Conservation (phyloP, 2,113 vertebrate species). For the Cyphomyrus plagiostoma region DNA sequence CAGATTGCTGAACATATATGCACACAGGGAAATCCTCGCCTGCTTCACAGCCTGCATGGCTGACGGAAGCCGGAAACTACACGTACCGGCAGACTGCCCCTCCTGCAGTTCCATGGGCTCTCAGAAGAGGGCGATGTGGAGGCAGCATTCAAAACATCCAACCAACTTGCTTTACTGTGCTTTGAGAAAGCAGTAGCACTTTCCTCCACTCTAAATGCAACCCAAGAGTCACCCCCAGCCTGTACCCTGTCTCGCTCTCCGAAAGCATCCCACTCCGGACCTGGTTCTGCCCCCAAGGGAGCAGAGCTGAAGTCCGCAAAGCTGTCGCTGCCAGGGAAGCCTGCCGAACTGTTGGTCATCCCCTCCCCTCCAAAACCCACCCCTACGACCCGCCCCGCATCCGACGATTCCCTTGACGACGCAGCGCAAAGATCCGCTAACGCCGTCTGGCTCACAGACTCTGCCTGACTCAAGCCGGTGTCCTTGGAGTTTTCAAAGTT, state of each 20-base stretch:
- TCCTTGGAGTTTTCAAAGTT: slow-evolving; percentile 63
- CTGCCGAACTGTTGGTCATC: not conserved
- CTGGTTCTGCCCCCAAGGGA: slow-evolving; percentile 17
- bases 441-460: slow-evolving; percentile 31
- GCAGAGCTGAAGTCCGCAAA: slow-evolving; percentile 93
- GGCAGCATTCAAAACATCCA: slow-evolving; percentile 38
- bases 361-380: slow-evolving; percentile 49
- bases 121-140: slow-evolving; percentile 38
- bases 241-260: slow-evolving; percentile 49
- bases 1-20: not conserved
- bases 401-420: slow-evolving; percentile 32
- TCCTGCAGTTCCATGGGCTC: slow-evolving; percentile 40
- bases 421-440: slow-evolving; percentile 36
- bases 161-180: slow-evolving; percentile 48
- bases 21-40: not conserved
- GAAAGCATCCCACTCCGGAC: slow-evolving; percentile 75
- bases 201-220: slow-evolving; percentile 65
- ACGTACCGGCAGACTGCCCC: slow-evolving; percentile 62
- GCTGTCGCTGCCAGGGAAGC: slow-evolving; percentile 75
- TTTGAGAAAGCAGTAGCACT: slow-evolving; percentile 47
- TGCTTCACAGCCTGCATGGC: not conserved
- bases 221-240: slow-evolving; percentile 66
- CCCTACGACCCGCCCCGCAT: slow-evolving; percentile 55
- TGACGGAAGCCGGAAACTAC: not conserved
- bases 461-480: slow-evolving; percentile 42